Conservation (phyloP, 1,140 invertebrate species). For the Latrodectus geometricus region DNA sequence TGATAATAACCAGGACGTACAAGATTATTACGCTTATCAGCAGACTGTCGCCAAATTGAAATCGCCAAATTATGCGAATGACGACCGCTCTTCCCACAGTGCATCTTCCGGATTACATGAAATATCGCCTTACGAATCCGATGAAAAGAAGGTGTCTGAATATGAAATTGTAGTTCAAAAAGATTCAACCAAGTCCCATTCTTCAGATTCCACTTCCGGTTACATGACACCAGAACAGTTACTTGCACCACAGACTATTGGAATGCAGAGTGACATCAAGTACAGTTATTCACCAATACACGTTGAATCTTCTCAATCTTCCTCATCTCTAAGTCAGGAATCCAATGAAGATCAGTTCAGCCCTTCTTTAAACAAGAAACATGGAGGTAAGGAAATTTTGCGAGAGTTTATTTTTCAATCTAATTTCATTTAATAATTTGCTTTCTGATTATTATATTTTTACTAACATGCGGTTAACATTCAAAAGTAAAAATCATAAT, state of each 20-base stretch:
- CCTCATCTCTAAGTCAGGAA: background rate
- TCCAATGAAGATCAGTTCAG: slow-evolving; percentile 11
- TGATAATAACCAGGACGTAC: background rate
- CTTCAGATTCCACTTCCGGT: background rate
- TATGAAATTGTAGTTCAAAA: background rate
- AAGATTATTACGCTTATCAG: slow-evolving; percentile 33
- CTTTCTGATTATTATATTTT: no score
- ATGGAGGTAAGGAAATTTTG: slow-evolving; percentile 14
- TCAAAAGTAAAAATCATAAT: no score
- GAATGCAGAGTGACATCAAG: slow-evolving; percentile 34
- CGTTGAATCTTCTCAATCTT: background rate
- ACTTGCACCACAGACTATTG: slow-evolving; percentile 28
- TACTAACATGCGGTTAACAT: no score
- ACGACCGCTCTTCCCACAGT: background rate
- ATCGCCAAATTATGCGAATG: slow-evolving; percentile 2
- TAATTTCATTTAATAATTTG: no score
- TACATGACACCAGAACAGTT: slow-evolving; percentile 51
- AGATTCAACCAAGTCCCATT: background rate
- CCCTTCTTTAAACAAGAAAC: slow-evolving; percentile 4
- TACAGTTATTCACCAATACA: slow-evolving; percentile 16
- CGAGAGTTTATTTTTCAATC: no score
- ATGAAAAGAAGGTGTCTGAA: background rate
- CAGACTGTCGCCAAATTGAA: background rate
- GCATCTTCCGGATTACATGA: slow-evolving; percentile 8
- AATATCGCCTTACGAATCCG: slow-evolving; percentile 37